Conservation (phyloP, 2,888 invertebrate genomes). For the Dasypogon diadema region DNA sequence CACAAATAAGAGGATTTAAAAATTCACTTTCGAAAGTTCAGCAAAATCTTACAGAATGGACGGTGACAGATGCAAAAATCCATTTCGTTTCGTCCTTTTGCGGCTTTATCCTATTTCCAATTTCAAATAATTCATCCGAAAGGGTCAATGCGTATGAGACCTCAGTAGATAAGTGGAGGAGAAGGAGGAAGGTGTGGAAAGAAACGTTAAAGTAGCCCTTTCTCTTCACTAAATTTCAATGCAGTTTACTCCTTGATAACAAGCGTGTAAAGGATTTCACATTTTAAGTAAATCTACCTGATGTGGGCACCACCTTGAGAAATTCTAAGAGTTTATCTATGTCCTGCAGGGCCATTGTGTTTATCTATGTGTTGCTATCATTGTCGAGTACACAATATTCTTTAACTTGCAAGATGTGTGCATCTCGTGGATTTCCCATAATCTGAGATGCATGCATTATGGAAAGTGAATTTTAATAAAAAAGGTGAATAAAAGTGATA, state of each 20-base stretch:
- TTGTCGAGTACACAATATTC: neutral
- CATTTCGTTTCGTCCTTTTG: constrained; percentile 6
- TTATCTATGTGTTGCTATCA: neutral
- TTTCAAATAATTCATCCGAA: constrained; percentile 26
- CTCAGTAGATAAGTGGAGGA: neutral
- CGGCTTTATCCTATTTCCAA: constrained; percentile 30
- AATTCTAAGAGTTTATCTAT: constrained; percentile 20
- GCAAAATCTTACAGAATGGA: constrained; percentile 20
- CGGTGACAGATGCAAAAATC: constrained; percentile 33
- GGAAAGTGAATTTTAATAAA: constrained; percentile 26
- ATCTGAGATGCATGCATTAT: neutral
- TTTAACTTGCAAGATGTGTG: neutral
- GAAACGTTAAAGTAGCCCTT: constrained; percentile 14
- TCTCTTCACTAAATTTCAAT: neutral
- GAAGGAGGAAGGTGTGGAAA: neutral
- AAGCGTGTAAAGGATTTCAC: constrained; percentile 29
- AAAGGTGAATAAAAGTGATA: constrained; percentile 15
- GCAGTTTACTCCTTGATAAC: constrained; percentile 4
- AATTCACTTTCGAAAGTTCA: constrained; percentile 13
- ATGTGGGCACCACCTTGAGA: constrained; percentile 23
- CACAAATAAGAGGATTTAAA: constrained; percentile 17
- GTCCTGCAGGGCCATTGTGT: constrained; percentile 13
- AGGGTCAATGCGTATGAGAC: constrained; percentile 23
- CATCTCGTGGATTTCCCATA: neutral
- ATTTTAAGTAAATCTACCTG: constrained; percentile 23